A percentile compares a stretch with the other conserved stretches of the same genome.
Evolutionary conservation across 2,888 invertebrate species (phyloP).

Genomic region (Ectemnius cavifrons): DNA sequence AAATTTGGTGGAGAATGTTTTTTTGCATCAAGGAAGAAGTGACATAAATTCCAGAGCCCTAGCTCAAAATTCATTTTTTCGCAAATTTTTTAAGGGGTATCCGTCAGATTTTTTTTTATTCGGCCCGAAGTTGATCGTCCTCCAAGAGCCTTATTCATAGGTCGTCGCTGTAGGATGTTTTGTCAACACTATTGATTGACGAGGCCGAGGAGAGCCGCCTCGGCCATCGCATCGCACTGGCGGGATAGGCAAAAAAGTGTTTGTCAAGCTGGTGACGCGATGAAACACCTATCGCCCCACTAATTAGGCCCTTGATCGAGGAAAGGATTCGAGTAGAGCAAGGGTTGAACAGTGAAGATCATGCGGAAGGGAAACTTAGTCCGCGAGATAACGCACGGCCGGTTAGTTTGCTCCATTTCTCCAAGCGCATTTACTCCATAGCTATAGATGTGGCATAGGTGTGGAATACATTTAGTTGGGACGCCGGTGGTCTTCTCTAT

Average conservation of each 20-base stretch:
- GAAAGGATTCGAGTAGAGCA: background rate
- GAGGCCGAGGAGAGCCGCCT: too few species aligned
- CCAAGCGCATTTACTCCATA: background rate
- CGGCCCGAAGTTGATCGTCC: background rate
- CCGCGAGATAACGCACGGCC: slow-evolving; percentile 7
- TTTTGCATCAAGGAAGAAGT: too few species aligned
- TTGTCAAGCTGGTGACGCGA: background rate
- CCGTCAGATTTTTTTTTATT: too few species aligned
- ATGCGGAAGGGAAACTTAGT: background rate
- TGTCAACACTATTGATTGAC: slow-evolving; percentile 10
- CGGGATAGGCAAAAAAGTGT: background rate
- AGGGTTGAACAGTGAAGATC: background rate
- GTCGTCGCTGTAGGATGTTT: slow-evolving; percentile 9
- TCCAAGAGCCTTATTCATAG: background rate
- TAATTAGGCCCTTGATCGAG: slow-evolving; percentile 22
- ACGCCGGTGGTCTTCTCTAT: background rate
- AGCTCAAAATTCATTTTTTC: too few species aligned
- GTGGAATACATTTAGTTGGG: slow-evolving; percentile 12
- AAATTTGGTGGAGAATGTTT: too few species aligned
- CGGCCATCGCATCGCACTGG: background rate
- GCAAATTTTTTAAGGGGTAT: too few species aligned
- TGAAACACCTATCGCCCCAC: background rate
- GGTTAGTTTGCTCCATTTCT: slow-evolving; percentile 7
- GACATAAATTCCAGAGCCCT: background rate
- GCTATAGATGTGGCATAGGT: too few species aligned